These are phyloP conservation scores for Rhynchonycteris naso DNA, from an alignment of 2,797 vertebrate species.

Conservation along the genomic window DNA sequence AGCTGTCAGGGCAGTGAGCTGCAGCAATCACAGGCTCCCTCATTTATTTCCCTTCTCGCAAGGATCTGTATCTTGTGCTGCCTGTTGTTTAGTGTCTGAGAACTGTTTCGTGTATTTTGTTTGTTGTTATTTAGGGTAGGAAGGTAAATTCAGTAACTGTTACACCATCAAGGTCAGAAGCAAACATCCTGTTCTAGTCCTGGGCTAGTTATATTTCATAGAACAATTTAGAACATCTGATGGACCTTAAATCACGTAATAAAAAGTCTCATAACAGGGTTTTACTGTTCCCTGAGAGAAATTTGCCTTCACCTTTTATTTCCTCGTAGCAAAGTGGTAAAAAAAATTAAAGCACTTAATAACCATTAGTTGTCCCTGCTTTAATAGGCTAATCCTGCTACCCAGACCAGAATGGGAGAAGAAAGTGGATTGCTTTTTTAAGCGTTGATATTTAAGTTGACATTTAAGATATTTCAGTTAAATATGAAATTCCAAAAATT, in stretches of 20 bases:
- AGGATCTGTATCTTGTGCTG: not conserved
- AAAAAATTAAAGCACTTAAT: not conserved
- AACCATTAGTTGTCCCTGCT: not conserved
- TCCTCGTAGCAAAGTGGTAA: not conserved
- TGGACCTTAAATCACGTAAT: not conserved
- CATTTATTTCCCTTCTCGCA: not conserved
- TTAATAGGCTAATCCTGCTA: not conserved
- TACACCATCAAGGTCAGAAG: not conserved
- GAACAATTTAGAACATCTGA: not conserved
- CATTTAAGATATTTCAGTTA: slow-evolving; percentile 25
- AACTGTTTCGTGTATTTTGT: not conserved
- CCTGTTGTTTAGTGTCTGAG: not conserved
- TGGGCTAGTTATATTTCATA: not conserved
- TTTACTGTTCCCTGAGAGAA: not conserved
- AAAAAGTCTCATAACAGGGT: not conserved
- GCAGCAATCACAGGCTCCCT: not conserved
- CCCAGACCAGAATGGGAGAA: not conserved
- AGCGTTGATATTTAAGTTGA: slow-evolving; percentile 10
- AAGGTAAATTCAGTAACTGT: not conserved
- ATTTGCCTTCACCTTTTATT: not conserved
- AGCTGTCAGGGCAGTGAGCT: not conserved
- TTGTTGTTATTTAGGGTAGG: not conserved
- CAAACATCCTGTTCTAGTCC: not conserved
- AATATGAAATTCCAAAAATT: slow-evolving; percentile 34
- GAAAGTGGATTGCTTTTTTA: not conserved